Base-by-base conservation (phyloP, 2,888 invertebrate genomes). In the Rapana venosa region DNA sequence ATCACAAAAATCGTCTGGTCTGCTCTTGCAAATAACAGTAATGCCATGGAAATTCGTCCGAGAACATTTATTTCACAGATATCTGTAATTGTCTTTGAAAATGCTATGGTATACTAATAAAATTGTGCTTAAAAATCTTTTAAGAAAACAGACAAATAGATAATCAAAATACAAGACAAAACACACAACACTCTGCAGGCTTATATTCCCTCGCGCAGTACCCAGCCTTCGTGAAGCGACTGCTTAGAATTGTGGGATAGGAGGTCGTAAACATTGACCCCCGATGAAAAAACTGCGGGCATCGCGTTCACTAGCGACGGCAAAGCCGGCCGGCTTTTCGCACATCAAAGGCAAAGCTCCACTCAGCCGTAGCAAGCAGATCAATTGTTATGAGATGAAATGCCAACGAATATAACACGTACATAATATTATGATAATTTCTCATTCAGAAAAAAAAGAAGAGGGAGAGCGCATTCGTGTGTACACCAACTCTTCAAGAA, bases 1-100 rank as follows among this genome's bases (percentile, higher is more conserved):
- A 90, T 85, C 32, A 86, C 89, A 85, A 84, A 70, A 61, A 61
- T 88, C 88, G 88, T 88, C 88, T 88, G 88, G 58, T 58, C 89
- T n/a, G 47, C 74, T 66, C 89, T 83, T n/a, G 26, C 89, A 47
- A 81, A 56, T 36, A 61, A 74, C 85, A 84, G 84, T 89, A 89
- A 89, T 89, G 85, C 85, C 84, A 89, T 89, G 89, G 89, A 89
- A 74, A 89, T 89, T 89, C 89, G 89, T 89, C 70, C 89, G 89
- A 89, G 47, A 85, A 61, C 17, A 66, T 32, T 70, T 35, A 47
- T 6, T 15, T 22, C 17, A 22, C 61, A 5, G 35, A 0, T 13
- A 22, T 32, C 35, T 35, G 17, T 61, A 17, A 22, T 83, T 83
- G 8, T 26, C 81, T 36, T 47, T 5, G 36, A 36, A 11, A 22